Base-by-base conservation (phyloP, 1,140 invertebrate genomes). In the Leptinotarsa texana region DNA sequence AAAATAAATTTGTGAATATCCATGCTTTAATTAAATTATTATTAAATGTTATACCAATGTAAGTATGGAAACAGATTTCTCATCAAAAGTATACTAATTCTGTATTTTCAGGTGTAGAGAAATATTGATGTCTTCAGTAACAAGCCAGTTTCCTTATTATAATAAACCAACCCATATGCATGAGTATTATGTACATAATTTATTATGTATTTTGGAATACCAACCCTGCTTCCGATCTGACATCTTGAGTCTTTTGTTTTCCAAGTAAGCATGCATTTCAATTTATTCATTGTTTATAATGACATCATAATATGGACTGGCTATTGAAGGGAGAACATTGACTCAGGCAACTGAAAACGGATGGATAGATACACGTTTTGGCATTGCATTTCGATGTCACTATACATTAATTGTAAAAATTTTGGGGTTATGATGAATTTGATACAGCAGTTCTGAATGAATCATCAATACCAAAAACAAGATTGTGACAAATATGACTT, bases 181-280 rank as follows among this genome's bases (percentile, higher is more conserved):
- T 61, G 89, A 90, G 79, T 87, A 88, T 75, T 94, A 92, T 84
- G 75, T 93, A 3, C 86, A 89, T 74, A 91, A 92, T 85, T 78
- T 93, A 22, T 82, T 94, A 11, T 85, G 88, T 83, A 86, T 94
- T 49, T 81, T 89, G 15, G 84, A 89, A 24, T 93, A 94, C 82
- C 87, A 91, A 71, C 90, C 92, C 47, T 83, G 86, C 18, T 84
- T 91, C 62, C 85, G 88, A 73, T 84, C 85, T 69, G 85, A 90
- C 21, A 87, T 94, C 66, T 81, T 94, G 15, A 85, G 88, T 76
- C 84, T 93, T 75, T 88, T 94, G 72, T 88, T 93, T 80, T 89
- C 91, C 72, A 92, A 90, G 90, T 93, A 87, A 86, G 81, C 72
- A 74, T 47, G 24, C 17, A 62, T 21, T 62, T 62, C 21, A 21